These are phyloP conservation scores for Dryas iulia DNA, from an alignment of 1,140 invertebrate species.

Conservation along the genomic window DNA sequence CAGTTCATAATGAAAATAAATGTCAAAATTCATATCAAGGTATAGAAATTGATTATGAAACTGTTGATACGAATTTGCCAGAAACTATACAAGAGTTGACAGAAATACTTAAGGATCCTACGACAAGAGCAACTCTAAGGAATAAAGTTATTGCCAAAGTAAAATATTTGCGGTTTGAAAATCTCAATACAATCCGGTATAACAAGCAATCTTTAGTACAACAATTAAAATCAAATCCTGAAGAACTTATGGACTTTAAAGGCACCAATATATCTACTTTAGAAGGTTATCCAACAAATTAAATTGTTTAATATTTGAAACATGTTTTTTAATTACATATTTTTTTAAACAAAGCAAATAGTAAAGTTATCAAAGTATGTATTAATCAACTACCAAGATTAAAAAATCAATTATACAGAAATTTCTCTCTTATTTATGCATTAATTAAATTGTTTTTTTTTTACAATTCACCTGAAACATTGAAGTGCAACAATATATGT, in stretches of 20 bases:
- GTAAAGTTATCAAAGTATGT: too few species aligned
- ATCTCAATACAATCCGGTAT: conserved; percentile 52
- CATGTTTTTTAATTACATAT: too few species aligned
- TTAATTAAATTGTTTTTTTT: too few species aligned
- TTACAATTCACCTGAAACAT: too few species aligned
- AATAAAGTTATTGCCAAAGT: conserved; percentile 59
- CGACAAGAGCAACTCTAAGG: conserved; percentile 37
- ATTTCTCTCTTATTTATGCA: too few species aligned
- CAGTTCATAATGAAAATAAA: conserved; percentile 8
- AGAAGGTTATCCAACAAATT: conserved; percentile 48
- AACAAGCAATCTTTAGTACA: conserved; percentile 51
- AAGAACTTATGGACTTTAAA: conserved; percentile 57
- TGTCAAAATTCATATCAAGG: conserved; percentile 13
- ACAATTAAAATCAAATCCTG: conserved; percentile 51
- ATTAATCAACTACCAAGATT: too few species aligned
- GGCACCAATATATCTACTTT: conserved; percentile 59
- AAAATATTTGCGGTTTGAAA: conserved; percentile 45
- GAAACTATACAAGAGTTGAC: conserved; percentile 45
- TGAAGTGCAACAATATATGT: too few species aligned
- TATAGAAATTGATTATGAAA: conserved; percentile 48
- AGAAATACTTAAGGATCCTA: conserved; percentile 46
- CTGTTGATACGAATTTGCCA: conserved; percentile 37
- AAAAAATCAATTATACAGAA: too few species aligned
- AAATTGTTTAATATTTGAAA: background rate
- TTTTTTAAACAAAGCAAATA: too few species aligned